These are phyloP conservation scores for Paradisaea rubra DNA, from an alignment of 2,113 vertebrate genomes.

Conservation along the genomic window DNA sequence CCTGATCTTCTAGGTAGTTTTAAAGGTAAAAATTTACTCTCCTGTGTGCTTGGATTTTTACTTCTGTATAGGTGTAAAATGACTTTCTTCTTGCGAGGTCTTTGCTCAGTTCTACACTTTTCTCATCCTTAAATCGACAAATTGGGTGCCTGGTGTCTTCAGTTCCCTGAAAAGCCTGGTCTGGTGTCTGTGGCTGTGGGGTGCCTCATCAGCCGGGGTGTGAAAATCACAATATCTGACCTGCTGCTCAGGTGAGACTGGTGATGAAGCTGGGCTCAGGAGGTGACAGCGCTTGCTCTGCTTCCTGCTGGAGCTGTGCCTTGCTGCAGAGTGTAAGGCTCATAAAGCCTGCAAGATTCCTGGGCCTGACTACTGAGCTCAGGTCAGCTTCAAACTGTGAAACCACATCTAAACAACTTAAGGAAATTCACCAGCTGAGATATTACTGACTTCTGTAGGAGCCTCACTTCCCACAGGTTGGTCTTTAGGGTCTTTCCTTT, in stretches of 20 bases:
- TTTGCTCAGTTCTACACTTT: neutral
- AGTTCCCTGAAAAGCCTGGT: neutral
- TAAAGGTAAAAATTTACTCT: neutral
- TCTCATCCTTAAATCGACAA: neutral
- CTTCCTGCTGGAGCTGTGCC: neutral
- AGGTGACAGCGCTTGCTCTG: neutral
- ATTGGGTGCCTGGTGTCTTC: neutral
- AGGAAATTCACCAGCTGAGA: neutral
- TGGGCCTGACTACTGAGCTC: neutral
- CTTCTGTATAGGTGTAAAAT: neutral
- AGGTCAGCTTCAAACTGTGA: neutral
- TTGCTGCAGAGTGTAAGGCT: neutral
- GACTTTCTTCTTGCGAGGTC: neutral
- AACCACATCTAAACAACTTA: neutral
- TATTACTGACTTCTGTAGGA: neutral
- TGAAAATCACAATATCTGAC: neutral
- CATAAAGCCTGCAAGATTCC: neutral
- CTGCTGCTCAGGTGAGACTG: neutral
- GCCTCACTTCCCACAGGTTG: neutral
- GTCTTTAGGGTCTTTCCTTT: neutral
- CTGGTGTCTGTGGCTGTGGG: neutral
- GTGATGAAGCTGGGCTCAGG: neutral
- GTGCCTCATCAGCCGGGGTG: neutral
- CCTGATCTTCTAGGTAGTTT: neutral
- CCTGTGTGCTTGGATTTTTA: neutral